Percentiles rank a stretch among this genome's conserved stretches.
Evolutionary conservation across 2,888 invertebrate genomes (phyloP).

Genomic region (Operophtera brumata): DNA sequence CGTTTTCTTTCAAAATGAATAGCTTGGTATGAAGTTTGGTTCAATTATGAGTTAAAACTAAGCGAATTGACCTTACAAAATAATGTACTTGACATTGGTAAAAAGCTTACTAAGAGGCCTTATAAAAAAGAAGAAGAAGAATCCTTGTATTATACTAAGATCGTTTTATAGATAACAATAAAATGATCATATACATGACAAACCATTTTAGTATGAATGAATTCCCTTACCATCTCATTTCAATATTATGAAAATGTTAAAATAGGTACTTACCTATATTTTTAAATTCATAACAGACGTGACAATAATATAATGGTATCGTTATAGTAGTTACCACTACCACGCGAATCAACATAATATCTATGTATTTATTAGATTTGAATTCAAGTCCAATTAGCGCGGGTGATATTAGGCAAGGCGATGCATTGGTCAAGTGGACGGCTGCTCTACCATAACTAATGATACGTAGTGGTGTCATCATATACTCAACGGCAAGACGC

Average conservation of each 20-base stretch:
- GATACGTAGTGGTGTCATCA: conserved; percentile 43
- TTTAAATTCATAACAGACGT: neutral
- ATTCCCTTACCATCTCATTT: neutral
- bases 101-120: no score
- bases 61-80: no score
- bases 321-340: conserved; percentile 5
- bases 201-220: neutral
- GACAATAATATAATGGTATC: neutral
- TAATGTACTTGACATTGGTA: no score
- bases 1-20: no score
- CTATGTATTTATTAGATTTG: conserved; percentile 30
- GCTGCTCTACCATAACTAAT: conserved; percentile 35
- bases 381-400: conserved; percentile 55
- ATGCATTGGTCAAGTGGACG: conserved; percentile 40
- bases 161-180: no score
- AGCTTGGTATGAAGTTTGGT: no score
- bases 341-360: conserved; percentile 24
- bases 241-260: no score
- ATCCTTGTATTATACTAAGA: no score
- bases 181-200: no score
- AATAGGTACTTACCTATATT: neutral
- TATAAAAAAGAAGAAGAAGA: no score
- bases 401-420: conserved; percentile 37
- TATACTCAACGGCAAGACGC: conserved; percentile 48
- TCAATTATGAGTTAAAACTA: no score